Conservation (phyloP, 2,797 vertebrate species). For the Pyrocephalus nanus region DNA sequence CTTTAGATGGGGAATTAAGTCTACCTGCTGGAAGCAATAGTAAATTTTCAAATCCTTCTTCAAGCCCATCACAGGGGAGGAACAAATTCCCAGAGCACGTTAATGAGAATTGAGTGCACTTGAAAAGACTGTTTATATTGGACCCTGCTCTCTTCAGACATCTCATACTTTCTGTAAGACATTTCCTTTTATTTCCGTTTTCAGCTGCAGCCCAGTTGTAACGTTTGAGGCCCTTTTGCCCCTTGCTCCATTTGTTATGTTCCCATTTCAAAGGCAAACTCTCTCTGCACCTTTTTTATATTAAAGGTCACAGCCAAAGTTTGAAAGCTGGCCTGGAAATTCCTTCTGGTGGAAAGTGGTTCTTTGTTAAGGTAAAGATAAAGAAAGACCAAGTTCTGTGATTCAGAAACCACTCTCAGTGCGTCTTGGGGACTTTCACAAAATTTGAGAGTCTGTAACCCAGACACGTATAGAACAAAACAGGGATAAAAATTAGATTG, state of each 20-base stretch:
- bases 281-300: neutral
- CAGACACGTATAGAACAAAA: neutral
- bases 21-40: neutral
- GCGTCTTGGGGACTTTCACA: neutral
- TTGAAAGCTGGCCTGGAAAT: neutral
- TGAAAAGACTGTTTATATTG: constrained; percentile 15
- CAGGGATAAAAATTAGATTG: neutral
- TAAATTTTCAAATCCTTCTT: neutral
- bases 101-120: neutral
- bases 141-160: neutral
- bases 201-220: neutral
- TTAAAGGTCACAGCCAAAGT: neutral
- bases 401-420: neutral
- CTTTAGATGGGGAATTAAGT: neutral
- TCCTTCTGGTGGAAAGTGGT: neutral
- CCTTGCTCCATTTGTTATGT: neutral
- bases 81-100: neutral
- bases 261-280: constrained; percentile 1
- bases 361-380: neutral
- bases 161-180: neutral
- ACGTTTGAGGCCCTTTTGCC: neutral
- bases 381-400: neutral
- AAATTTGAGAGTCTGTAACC: neutral
- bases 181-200: neutral
- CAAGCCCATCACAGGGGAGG: neutral